Conservation (phyloP, 2,113 vertebrate genomes). For the Sorex fumeus region DNA sequence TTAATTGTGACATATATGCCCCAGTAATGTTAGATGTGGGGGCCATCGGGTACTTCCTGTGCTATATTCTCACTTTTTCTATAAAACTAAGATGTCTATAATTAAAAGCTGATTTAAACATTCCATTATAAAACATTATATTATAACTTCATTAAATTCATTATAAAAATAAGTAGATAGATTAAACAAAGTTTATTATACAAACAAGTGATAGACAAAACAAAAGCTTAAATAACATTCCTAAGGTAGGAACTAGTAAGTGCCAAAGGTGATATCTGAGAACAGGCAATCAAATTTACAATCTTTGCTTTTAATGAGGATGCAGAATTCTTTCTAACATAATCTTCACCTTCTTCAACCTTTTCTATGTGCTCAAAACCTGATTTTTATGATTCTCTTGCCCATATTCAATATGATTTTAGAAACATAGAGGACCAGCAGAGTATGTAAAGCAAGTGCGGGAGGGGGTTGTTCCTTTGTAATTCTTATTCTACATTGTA, state of each 20-base stretch:
- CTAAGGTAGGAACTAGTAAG: neutral
- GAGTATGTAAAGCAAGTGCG: too few relatives aligned
- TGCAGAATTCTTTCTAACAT: neutral
- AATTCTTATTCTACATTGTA: too few relatives aligned
- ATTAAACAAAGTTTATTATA: neutral
- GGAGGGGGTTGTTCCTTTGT: too few relatives aligned
- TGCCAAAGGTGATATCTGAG: neutral
- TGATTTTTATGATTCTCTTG: neutral
- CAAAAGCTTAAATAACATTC: neutral
- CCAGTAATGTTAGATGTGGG: neutral
- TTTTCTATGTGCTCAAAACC: neutral
- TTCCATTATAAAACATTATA: conserved; percentile 9
- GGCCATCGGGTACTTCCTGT: neutral
- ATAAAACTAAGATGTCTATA: conserved; percentile 34
- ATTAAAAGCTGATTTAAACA: conserved; percentile 38
- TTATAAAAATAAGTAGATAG: conserved; percentile 21
- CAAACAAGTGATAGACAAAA: neutral
- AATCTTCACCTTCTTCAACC: neutral
- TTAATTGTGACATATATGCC: conserved; percentile 32
- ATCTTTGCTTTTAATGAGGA: neutral
- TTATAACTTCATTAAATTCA: conserved; percentile 28
- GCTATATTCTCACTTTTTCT: neutral
- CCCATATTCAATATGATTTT: neutral
- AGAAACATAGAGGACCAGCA: neutral
- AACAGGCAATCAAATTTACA: neutral